A percentile compares a stretch with the other conserved stretches of the same genome.
Conservation (phyloP, 2,888 invertebrate genomes). For the Patella caerulea region DNA sequence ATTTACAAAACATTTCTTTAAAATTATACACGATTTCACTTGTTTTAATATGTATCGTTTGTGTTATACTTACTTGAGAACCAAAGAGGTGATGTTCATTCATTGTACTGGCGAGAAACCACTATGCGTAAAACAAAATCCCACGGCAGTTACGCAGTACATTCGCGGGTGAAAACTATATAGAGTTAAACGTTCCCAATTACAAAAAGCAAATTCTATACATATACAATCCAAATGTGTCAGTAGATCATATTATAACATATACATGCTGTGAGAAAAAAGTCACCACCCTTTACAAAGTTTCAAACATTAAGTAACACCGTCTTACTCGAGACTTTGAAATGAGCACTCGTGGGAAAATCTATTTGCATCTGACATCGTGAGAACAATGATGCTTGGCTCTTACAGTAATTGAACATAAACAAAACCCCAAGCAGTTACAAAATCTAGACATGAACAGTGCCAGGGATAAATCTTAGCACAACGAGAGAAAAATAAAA, state of each 20-base stretch:
- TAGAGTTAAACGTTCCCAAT: too few species aligned
- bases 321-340: constrained; percentile 32
- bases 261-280: constrained; percentile 6
- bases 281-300: constrained; percentile 10
- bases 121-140: constrained; percentile 9
- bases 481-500: too few species aligned
- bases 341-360: constrained; percentile 68
- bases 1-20: too few species aligned
- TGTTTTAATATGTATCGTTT: background rate
- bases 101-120: constrained; percentile 39
- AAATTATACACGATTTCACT: too few species aligned
- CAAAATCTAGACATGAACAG: too few species aligned
- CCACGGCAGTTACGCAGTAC: constrained; percentile 5
- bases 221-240: constrained; percentile 12
- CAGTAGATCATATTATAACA: constrained; percentile 12
- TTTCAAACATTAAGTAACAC: background rate
- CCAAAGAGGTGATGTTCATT: constrained; percentile 57
- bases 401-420: constrained; percentile 39
- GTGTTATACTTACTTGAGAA: constrained; percentile 43
- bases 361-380: constrained; percentile 68
- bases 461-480: too few species aligned
- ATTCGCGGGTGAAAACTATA: background rate
- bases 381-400: constrained; percentile 67
- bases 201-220: background rate
- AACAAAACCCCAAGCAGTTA: background rate